Evolutionary conservation across 1,140 invertebrate genomes (phyloP).

Genomic region (Lethocerus indicus): DNA sequence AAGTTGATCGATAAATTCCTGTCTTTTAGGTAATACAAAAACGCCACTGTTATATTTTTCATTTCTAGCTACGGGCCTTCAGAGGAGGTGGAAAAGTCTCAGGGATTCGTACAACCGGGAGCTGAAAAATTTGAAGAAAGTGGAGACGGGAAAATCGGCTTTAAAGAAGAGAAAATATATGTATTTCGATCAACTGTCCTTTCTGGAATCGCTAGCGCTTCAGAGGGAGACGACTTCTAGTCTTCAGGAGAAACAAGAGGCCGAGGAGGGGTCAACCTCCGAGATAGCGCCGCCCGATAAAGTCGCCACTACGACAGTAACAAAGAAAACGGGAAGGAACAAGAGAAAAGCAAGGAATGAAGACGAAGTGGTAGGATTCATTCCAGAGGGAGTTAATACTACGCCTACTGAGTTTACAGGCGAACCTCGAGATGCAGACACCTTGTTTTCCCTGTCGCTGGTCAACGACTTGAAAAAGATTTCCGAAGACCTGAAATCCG

Average conservation of each 20-base stretch:
- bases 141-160: not conserved
- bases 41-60: not conserved
- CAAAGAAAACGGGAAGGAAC: not conserved
- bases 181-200: constrained; percentile 2
- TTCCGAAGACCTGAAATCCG: not conserved
- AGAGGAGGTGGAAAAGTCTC: not conserved
- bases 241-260: not conserved
- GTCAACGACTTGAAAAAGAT: not conserved
- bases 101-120: constrained; percentile 3
- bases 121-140: not conserved
- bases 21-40: not conserved
- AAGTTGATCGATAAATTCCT: not conserved
- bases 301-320: not conserved
- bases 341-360: no score
- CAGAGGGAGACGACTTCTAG: not conserved
- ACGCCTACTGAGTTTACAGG: not conserved
- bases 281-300: not conserved
- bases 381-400: no score
- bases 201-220: not conserved
- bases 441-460: not conserved
- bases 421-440: not conserved
- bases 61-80: not conserved
- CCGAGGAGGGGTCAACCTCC: not conserved
- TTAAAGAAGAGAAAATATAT: constrained; percentile 3
- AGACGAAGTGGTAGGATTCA: no score